These are phyloP conservation scores for Drosophila eohydei DNA, from an alignment of 2,888 invertebrate species.

Conservation along the genomic window DNA sequence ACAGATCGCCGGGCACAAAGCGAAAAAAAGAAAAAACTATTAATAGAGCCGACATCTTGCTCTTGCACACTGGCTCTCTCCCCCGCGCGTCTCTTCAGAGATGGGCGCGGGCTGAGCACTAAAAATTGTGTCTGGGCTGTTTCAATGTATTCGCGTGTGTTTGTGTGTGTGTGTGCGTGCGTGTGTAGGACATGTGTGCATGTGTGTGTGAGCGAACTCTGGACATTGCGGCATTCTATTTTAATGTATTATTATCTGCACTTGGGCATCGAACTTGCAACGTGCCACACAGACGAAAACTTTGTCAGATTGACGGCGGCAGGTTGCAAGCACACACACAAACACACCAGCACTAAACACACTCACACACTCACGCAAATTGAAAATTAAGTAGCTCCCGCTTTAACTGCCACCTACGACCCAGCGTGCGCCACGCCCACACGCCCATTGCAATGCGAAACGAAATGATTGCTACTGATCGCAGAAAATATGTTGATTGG, in stretches of 20 bases:
- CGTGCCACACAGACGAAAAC: conserved; percentile 47
- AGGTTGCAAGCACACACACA: conserved; percentile 35
- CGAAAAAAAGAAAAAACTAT: conserved; percentile 41
- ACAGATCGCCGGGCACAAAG: conserved; percentile 45
- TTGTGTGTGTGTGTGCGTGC: conserved; percentile 39
- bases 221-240: conserved; percentile 68
- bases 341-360: neutral
- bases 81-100: neutral
- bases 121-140: conserved; percentile 62
- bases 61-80: neutral
- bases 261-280: conserved; percentile 75
- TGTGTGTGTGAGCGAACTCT: conserved; percentile 56
- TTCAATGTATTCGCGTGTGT: conserved; percentile 10
- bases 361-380: conserved; percentile 4
- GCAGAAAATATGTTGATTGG: conserved; percentile 82
- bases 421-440: conserved; percentile 15
- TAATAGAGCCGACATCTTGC: conserved; percentile 42
- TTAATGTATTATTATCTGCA: conserved; percentile 75
- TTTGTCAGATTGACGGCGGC: conserved; percentile 46
- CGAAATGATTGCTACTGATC: conserved; percentile 40
- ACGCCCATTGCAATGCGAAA: conserved; percentile 6
- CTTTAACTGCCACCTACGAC: conserved; percentile 59
- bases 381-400: conserved; percentile 56
- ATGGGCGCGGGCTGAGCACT: conserved; percentile 31
- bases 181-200: conserved; percentile 35